These are phyloP conservation scores for Mystacides longicornis DNA, from an alignment of 2,888 invertebrate species.

Conservation along the genomic window DNA sequence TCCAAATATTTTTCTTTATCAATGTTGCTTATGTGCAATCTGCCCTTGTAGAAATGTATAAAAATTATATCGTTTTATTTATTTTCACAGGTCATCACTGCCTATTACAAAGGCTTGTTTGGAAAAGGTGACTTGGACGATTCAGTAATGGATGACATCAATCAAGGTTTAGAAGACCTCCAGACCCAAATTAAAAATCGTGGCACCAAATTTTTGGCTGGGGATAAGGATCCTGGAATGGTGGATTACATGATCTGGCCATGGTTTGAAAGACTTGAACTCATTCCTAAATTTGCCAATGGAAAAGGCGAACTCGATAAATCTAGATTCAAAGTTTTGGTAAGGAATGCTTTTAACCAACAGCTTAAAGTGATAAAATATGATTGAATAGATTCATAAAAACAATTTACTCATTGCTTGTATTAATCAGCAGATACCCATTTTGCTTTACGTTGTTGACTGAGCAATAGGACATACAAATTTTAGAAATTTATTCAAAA, in stretches of 20 bases:
- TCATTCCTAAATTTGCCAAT: conserved; percentile 53
- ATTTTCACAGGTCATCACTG: conserved; percentile 42
- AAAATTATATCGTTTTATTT: neutral
- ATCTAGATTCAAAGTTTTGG: conserved; percentile 58
- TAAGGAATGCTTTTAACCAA: conserved; percentile 33
- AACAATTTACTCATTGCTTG: no score
- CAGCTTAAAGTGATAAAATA: neutral
- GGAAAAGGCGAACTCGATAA: conserved; percentile 58
- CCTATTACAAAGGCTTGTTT: conserved; percentile 49
- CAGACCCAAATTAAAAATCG: conserved; percentile 59
- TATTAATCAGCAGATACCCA: no score
- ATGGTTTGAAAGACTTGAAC: conserved; percentile 61
- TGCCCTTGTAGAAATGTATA: no score
- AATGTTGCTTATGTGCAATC: neutral
- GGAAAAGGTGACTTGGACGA: conserved; percentile 36
- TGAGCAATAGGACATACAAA: no score
- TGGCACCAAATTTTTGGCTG: conserved; percentile 58
- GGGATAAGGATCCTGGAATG: conserved; percentile 60
- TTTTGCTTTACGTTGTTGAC: no score
- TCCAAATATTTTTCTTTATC: neutral
- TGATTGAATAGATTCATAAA: no score
- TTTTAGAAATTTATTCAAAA: no score
- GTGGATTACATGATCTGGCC: conserved; percentile 83
- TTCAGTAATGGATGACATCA: conserved; percentile 43
- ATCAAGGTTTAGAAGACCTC: conserved; percentile 53